These are phyloP conservation scores for Tenrec ecaudatus DNA, from an alignment of 2,113 vertebrate genomes.

Conservation along the genomic window DNA sequence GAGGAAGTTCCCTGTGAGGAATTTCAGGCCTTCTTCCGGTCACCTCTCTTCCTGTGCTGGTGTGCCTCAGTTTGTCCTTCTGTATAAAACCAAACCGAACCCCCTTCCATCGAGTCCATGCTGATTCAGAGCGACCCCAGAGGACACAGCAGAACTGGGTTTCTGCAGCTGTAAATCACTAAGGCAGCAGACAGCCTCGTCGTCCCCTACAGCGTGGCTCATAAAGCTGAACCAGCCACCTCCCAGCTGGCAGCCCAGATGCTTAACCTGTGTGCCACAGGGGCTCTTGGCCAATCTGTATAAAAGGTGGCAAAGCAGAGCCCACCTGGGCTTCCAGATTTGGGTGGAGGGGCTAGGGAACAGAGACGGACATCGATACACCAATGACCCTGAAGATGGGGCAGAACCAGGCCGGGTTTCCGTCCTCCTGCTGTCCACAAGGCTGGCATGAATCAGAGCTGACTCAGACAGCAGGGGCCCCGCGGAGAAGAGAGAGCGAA, in stretches of 20 bases:
- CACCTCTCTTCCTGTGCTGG: neutral
- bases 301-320: neutral
- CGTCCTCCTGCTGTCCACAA: neutral
- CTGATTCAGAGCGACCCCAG: too few relatives aligned
- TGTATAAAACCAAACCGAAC: too few relatives aligned
- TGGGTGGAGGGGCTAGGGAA: neutral
- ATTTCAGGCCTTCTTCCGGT: neutral
- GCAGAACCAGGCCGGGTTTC: neutral
- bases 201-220: too few relatives aligned
- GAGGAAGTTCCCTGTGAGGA: neutral
- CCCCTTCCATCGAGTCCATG: too few relatives aligned
- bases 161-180: too few relatives aligned
- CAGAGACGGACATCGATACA: neutral
- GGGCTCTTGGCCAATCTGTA: neutral
- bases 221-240: too few relatives aligned
- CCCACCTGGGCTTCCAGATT: neutral
- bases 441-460: neutral
- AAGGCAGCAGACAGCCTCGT: too few relatives aligned
- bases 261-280: too few relatives aligned
- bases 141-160: too few relatives aligned
- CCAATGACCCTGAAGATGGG: neutral
- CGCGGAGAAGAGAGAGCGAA: neutral
- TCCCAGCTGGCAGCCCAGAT: too few relatives aligned
- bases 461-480: neutral
- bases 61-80: neutral